Base-by-base conservation (phyloP, 2,888 invertebrate genomes). In the Andrena bicolor region DNA sequence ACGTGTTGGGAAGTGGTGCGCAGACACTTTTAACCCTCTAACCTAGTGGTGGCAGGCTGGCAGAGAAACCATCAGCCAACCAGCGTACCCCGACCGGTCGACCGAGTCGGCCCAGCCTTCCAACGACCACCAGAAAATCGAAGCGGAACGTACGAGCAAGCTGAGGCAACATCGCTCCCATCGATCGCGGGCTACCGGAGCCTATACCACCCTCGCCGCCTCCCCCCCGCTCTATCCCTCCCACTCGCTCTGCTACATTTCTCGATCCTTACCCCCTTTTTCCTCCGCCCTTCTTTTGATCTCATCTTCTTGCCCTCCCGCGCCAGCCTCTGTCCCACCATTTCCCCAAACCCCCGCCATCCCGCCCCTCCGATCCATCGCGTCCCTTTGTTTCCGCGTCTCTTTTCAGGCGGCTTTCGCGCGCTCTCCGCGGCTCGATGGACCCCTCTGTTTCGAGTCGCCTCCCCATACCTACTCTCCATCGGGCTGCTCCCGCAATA, bases 131-230 rank as follows among this genome's bases (percentile, higher is more conserved):
- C 77, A 78, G 85, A 85, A 86, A 85, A 86, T 86, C 86, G 86
- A 86, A 85, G 86, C 70, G 48, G 78, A 78, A 80, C 75, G 73
- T 74, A 78, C 65, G 58, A 69, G 78, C 63, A 28, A 71, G 68
- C 68, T 61, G 68, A 85, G 85, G 82, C 77, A 85, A 82, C 85
- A 83, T 85, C 85, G 86, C 86, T 80, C 53, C 81, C 82, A 89
- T 90, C 86, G 89, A 89, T 89, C 89, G 88, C 86, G 84, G 85
- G 86, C 78, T 73, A 71, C 65, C 68, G 76, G 58, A 68, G 76
- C 73, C 73, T 81, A 83, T 80, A 78, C 78, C 78, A 75, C 79
- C 78, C 70, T 79, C 64, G 41, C 48, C 23, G 6, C 5, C 23
- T 32, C 23, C 6, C 13, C 13, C 69, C 60, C 61, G 20, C 48